Percentiles rank a stretch among this genome's conserved stretches.
Conservation (phyloP, 2,797 vertebrate species). For the Hephaestus fuliginosus region DNA sequence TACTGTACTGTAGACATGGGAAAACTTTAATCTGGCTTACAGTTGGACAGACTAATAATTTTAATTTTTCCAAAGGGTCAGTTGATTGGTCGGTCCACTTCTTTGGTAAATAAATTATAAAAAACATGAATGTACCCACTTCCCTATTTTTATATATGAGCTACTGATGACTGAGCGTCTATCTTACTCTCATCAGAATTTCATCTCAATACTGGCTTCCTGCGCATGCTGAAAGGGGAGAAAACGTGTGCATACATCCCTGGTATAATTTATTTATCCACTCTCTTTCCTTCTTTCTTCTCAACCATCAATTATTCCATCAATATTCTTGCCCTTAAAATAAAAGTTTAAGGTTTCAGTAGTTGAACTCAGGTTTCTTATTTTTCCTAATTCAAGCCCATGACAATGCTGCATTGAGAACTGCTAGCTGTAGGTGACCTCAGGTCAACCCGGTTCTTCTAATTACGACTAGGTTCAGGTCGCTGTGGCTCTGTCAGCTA, state of each 20-base stretch:
- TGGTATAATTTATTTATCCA: conserved; percentile 63
- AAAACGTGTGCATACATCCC: conserved; percentile 41
- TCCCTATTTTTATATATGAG: conserved; percentile 26
- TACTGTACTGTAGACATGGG: neutral
- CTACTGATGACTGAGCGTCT: conserved; percentile 13
- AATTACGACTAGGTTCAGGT: conserved; percentile 58
- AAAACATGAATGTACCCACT: neutral
- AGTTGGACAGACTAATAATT: neutral
- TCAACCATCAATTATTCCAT: conserved; percentile 72
- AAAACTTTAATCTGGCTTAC: neutral
- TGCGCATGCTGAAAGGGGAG: conserved; percentile 28
- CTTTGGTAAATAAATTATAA: too few relatives aligned
- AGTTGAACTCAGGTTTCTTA: conserved; percentile 43
- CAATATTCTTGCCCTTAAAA: conserved; percentile 52
- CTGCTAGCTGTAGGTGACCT: conserved; percentile 41
- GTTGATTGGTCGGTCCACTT: too few relatives aligned
- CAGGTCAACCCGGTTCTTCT: conserved; percentile 50
- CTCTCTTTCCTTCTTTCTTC: conserved; percentile 45
- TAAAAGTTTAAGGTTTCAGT: conserved; percentile 39
- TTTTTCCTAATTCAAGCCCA: conserved; percentile 50
- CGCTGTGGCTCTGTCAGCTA: conserved; percentile 43
- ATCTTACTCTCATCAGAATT: conserved; percentile 43
- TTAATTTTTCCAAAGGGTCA: neutral
- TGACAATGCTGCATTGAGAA: conserved; percentile 45
- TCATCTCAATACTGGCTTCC: conserved; percentile 13